Conservation (phyloP, 2,888 invertebrate species). For the Xestia c-nigrum region DNA sequence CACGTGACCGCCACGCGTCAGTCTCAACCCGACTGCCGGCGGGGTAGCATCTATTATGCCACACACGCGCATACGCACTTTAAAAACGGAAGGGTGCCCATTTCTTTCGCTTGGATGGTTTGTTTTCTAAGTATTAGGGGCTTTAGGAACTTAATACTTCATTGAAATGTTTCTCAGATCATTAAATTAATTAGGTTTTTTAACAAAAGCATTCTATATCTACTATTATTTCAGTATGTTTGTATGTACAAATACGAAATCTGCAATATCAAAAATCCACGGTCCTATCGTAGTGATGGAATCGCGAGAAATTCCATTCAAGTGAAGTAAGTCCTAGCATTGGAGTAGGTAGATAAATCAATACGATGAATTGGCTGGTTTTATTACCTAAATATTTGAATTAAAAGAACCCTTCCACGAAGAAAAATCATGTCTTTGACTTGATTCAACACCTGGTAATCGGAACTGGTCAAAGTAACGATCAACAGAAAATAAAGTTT, state of each 20-base stretch:
- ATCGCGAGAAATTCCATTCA: background rate
- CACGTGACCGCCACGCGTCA: conserved; percentile 82
- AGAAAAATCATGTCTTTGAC: background rate
- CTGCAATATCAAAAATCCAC: background rate
- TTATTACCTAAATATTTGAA: background rate
- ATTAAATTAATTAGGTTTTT: conserved; percentile 28
- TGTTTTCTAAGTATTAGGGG: conserved; percentile 62
- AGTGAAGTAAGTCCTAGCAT: too few relatives aligned
- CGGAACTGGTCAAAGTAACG: background rate
- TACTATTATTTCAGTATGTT: background rate
- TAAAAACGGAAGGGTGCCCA: conserved; percentile 72
- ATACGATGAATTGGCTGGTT: too few relatives aligned
- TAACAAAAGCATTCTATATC: background rate
- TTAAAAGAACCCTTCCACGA: too few relatives aligned
- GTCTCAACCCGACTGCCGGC: conserved; percentile 75
- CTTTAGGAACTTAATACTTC: conserved; percentile 16
- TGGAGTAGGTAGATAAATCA: too few relatives aligned
- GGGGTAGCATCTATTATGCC: conserved; percentile 77
- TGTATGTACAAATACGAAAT: background rate
- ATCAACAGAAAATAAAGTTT: background rate
- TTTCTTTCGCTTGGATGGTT: conserved; percentile 68
- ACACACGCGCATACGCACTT: conserved; percentile 72
- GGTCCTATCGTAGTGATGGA: background rate
- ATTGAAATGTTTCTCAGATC: conserved; percentile 38
- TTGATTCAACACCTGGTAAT: background rate